These are phyloP conservation scores for Acanthochromis polyacanthus DNA, from an alignment of 2,113 vertebrate genomes.

Conservation along the genomic window DNA sequence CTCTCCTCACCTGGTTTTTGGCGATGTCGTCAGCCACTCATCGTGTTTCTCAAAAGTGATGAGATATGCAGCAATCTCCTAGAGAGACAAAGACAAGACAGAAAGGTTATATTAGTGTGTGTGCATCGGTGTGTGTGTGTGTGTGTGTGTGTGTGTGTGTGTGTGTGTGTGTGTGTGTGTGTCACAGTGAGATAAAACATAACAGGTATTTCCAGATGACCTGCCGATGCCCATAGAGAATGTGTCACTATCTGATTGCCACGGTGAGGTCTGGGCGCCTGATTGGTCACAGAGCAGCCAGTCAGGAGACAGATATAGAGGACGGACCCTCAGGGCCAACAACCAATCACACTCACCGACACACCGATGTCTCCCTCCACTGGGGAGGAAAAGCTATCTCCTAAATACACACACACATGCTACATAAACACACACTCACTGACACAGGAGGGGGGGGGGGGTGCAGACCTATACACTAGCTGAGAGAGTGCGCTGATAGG, in stretches of 20 bases:
- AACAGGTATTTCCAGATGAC: conserved; percentile 80
- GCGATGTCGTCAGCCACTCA: conserved; percentile 88
- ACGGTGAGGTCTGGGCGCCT: conserved; percentile 58
- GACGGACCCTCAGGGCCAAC: conserved; percentile 74
- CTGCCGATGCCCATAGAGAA: conserved; percentile 76
- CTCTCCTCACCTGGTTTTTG: conserved; percentile 85
- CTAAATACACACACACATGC: conserved; percentile 56
- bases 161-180: conserved; percentile 25
- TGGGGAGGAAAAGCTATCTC: conserved; percentile 77
- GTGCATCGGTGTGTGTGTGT: not conserved
- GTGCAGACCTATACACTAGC: conserved; percentile 48
- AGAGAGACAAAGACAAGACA: conserved; percentile 64
- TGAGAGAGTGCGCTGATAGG: conserved; percentile 71
- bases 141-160: conserved; percentile 50
- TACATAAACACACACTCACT: conserved; percentile 46
- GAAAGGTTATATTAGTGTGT: conserved; percentile 61
- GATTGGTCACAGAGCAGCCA: conserved; percentile 79
- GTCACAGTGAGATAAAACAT: conserved; percentile 72
- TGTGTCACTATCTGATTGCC: conserved; percentile 76
- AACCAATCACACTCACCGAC: conserved; percentile 78
- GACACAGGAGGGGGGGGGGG: conserved; percentile 7
- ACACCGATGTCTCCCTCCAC: conserved; percentile 70
- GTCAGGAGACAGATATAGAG: conserved; percentile 73
- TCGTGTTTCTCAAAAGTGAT: conserved; percentile 88
- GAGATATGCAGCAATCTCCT: conserved; percentile 88